Conservation (phyloP, 2,888 invertebrate species). For the Stenchaetothrips biformis region DNA sequence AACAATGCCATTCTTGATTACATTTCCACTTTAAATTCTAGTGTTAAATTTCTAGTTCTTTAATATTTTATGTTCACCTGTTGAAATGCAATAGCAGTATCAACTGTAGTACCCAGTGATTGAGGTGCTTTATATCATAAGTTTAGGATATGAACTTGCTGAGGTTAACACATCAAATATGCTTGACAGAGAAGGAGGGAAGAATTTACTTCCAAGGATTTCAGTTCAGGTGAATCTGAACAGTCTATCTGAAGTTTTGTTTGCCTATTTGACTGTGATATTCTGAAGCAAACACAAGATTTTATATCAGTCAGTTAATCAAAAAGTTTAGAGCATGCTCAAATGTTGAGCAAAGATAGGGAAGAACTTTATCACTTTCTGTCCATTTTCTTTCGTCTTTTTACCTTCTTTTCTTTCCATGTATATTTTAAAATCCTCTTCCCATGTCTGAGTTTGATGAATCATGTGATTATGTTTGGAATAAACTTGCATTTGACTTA, state of each 20-base stretch:
- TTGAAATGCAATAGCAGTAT: constrained; percentile 5
- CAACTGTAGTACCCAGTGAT: constrained; percentile 13
- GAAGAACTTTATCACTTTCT: neutral
- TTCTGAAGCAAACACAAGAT: neutral
- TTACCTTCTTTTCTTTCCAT: neutral
- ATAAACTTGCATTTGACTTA: too few species aligned
- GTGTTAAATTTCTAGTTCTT: neutral
- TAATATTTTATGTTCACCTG: neutral
- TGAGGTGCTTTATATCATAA: constrained; percentile 17
- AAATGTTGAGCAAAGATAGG: neutral
- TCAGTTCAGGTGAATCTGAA: neutral
- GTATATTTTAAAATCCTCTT: neutral
- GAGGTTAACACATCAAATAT: constrained; percentile 11
- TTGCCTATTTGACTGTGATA: constrained; percentile 23
- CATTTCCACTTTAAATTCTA: constrained; percentile 9
- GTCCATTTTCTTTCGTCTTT: neutral
- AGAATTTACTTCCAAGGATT: neutral
- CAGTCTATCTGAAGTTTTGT: neutral
- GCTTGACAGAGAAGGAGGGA: neutral
- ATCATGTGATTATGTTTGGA: neutral
- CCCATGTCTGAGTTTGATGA: neutral
- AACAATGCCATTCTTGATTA: neutral
- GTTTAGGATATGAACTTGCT: neutral
- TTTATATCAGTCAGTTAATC: constrained; percentile 8
- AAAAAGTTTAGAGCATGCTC: neutral